These are phyloP conservation scores for Scaptomyza hsui DNA, from an alignment of 1,140 invertebrate genomes.

Conservation along the genomic window DNA sequence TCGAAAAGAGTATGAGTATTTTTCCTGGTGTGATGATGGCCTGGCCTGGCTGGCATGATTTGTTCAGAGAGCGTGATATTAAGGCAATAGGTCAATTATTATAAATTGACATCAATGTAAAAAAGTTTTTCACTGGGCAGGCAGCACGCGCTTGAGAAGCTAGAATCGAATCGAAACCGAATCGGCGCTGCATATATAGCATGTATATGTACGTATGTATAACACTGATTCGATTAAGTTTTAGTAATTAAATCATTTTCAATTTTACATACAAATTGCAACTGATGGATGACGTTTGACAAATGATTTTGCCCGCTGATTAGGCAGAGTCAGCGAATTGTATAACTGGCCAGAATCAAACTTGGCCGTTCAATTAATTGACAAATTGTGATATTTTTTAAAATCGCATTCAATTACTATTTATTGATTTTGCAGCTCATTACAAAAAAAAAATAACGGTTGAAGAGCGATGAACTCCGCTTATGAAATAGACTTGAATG, in stretches of 20 bases:
- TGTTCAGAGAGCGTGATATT: conserved; percentile 78
- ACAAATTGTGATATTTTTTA: not conserved
- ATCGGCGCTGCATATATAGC: conserved; percentile 23
- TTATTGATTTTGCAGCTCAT: conserved; percentile 27
- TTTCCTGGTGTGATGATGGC: conserved; percentile 46
- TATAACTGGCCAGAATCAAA: conserved; percentile 27
- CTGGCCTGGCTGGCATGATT: conserved; percentile 58
- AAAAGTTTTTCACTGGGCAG: conserved; percentile 50
- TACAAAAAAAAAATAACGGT: conserved; percentile 35
- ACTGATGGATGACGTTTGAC: conserved; percentile 51
- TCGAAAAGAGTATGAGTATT: conserved; percentile 36
- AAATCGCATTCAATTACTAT: too few species aligned
- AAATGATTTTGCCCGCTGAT: conserved; percentile 38
- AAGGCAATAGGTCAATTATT: conserved; percentile 84
- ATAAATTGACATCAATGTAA: conserved; percentile 83
- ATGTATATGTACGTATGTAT: conserved; percentile 20
- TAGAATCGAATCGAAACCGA: conserved; percentile 29
- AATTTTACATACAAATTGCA: conserved; percentile 60
- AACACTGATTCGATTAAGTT: conserved; percentile 74
- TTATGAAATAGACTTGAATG: conserved; percentile 74
- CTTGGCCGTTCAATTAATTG: conserved; percentile 1
- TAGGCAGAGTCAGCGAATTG: conserved; percentile 29
- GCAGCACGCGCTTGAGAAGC: conserved; percentile 37
- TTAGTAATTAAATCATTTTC: conserved; percentile 71
- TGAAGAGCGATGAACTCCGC: conserved; percentile 79